A percentile compares a stretch with the other conserved stretches of the same genome.
Conservation (phyloP, 2,797 vertebrate species). For the Decapterus maruadsi region DNA sequence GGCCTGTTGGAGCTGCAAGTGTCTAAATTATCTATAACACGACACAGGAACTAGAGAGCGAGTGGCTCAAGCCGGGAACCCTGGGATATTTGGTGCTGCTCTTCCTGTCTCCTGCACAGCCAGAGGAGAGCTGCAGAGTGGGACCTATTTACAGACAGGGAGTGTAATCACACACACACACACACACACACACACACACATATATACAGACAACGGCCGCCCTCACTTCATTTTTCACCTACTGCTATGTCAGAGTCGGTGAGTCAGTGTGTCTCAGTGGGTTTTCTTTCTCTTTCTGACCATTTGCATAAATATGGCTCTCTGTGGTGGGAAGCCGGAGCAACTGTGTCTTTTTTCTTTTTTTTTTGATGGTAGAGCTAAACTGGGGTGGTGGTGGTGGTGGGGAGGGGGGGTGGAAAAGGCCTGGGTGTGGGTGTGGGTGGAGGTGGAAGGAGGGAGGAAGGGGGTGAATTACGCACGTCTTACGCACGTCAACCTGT, state of each 20-base stretch:
- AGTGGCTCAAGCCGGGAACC: conserved; percentile 64
- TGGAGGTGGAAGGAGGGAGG: conserved; percentile 38
- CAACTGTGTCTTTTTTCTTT: conserved; percentile 66
- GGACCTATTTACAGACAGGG: conserved; percentile 75
- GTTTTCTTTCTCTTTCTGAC: not conserved
- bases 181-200: conserved; percentile 30
- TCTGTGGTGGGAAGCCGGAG: conserved; percentile 62
- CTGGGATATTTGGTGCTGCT: conserved; percentile 60
- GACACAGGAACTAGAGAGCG: conserved; percentile 67
- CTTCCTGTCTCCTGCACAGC: conserved; percentile 65
- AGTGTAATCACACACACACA: conserved; percentile 60
- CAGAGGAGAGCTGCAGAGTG: conserved; percentile 66
- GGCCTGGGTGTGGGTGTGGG: conserved; percentile 43
- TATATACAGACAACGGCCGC: conserved; percentile 46
- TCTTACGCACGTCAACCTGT: conserved; percentile 77
- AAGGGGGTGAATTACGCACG: conserved; percentile 70
- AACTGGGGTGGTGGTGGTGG: conserved; percentile 28
- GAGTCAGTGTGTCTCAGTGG: conserved; percentile 66
- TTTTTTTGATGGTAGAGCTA: conserved; percentile 32
- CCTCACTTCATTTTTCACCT: conserved; percentile 66
- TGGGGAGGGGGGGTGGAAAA: conserved; percentile 44
- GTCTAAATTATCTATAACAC: conserved; percentile 83
- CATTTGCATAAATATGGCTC: conserved; percentile 68
- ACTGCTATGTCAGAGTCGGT: conserved; percentile 59
- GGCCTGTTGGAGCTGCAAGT: conserved; percentile 58